phyloP scores from a whole-genome alignment of 2,797 vertebrate genomes.

The Benthosema pterotum region DNA sequence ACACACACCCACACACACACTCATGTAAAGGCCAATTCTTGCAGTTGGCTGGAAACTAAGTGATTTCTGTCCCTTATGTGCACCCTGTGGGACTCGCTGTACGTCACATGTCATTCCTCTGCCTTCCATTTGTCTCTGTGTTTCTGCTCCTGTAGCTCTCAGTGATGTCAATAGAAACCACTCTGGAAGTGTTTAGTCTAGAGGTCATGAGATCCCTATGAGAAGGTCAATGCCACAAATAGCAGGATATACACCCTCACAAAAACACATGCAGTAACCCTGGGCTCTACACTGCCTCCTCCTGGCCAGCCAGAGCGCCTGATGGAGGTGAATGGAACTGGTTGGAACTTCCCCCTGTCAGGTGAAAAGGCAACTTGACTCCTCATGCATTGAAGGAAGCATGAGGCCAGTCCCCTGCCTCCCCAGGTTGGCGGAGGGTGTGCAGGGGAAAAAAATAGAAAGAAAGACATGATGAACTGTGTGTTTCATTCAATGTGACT shows the following conservation, averaged over 20 bases:
- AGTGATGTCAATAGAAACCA: conserved; percentile 3
- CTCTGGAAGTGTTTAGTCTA: conserved; percentile 26
- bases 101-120: conserved; percentile 45
- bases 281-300: too few species aligned
- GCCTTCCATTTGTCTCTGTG: conserved; percentile 46
- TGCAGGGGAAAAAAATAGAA: too few species aligned
- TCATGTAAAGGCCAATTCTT: conserved; percentile 62
- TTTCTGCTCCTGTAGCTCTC: conserved; percentile 48
- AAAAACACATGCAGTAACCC: too few species aligned
- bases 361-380: too few species aligned
- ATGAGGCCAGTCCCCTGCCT: too few species aligned
- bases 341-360: too few species aligned
- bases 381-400: too few species aligned
- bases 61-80: conserved; percentile 39
- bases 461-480: too few species aligned
- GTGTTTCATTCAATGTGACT: conserved; percentile 44
- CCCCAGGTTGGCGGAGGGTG: too few species aligned
- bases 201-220: conserved; percentile 57
- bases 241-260: too few species aligned
- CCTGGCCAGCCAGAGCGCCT: too few species aligned
- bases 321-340: too few species aligned
- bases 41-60: conserved; percentile 61
- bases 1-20: neutral
- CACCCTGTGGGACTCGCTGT: conserved; percentile 35
- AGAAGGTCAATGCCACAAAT: conserved; percentile 58